These are phyloP conservation scores for Tetragnatha montana DNA, from an alignment of 2,888 invertebrate genomes.

Conservation along the genomic window DNA sequence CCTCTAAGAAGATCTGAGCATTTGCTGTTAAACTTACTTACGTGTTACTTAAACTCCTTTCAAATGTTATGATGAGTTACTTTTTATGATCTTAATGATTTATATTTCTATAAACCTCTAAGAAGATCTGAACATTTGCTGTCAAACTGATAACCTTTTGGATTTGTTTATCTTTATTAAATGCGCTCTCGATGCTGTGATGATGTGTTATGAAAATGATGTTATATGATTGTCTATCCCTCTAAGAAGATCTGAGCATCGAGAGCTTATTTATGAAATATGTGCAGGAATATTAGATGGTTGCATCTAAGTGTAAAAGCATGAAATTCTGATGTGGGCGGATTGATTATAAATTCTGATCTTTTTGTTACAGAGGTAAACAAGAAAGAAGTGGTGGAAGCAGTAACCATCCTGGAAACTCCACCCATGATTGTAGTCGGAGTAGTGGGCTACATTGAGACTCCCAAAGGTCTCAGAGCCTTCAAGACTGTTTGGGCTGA, in stretches of 20 bases:
- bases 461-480: slow-evolving; percentile 96
- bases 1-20: slow-evolving; percentile 39
- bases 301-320: no score
- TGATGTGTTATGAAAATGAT: background rate
- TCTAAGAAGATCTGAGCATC: background rate
- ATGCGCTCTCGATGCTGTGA: background rate
- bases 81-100: background rate
- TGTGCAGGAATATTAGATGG: no score
- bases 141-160: no score
- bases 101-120: background rate
- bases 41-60: background rate
- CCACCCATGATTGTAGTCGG: slow-evolving; percentile 99
- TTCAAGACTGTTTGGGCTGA: slow-evolving; percentile 98
- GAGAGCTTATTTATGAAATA: background rate
- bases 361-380: slow-evolving; percentile 86
- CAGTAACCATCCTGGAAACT: slow-evolving; percentile 97
- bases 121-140: slow-evolving; percentile 24
- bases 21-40: no score
- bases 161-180: no score
- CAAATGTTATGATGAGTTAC: slow-evolving; percentile 20
- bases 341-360: background rate
- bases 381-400: slow-evolving; percentile 99
- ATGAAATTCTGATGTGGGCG: background rate
- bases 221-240: background rate
- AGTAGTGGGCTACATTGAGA: slow-evolving; percentile 98